Evolutionary conservation across 1,140 invertebrate genomes (phyloP).

Genomic region (Drosophila micromelanica): DNA sequence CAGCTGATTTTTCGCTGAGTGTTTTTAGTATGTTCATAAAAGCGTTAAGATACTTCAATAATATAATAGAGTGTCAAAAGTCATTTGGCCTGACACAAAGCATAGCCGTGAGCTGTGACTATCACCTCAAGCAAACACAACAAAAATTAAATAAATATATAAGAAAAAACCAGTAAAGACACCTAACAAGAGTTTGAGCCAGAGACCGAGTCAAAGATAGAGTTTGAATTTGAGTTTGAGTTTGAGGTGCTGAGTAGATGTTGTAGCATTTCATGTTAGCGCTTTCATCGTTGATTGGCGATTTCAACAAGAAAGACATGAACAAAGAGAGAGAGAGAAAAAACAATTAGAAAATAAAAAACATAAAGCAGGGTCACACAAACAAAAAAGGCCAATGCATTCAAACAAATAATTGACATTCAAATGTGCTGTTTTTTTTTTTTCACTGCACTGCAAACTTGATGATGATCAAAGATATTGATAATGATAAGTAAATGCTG

Average conservation of each 20-base stretch:
- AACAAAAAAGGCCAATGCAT: conserved; percentile 31
- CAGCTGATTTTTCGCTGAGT: neutral
- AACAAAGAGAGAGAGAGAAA: neutral
- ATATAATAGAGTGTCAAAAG: conserved; percentile 37
- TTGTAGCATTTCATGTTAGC: conserved; percentile 33
- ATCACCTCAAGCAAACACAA: conserved; percentile 2
- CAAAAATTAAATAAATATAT: neutral
- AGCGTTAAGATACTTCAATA: conserved; percentile 10
- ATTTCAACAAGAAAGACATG: conserved; percentile 10
- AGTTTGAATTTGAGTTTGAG: conserved; percentile 7
- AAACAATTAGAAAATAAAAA: neutral
- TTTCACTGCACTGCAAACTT: conserved; percentile 16
- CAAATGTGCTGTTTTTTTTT: conserved; percentile 29
- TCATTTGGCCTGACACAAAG: conserved; percentile 18
- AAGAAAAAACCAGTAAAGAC: neutral
- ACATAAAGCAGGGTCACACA: conserved; percentile 6
- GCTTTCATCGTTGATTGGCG: conserved; percentile 45
- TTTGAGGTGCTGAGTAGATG: conserved; percentile 11
- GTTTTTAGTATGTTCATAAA: neutral
- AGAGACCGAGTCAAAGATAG: neutral
- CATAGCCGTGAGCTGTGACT: neutral
- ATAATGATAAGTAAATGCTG: neutral
- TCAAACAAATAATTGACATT: conserved; percentile 37
- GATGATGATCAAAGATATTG: conserved; percentile 2
- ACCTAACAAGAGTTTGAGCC: conserved; percentile 1